Evolutionary conservation across 2,797 vertebrate species (phyloP).

Genomic region (Cichlasoma orientale): DNA sequence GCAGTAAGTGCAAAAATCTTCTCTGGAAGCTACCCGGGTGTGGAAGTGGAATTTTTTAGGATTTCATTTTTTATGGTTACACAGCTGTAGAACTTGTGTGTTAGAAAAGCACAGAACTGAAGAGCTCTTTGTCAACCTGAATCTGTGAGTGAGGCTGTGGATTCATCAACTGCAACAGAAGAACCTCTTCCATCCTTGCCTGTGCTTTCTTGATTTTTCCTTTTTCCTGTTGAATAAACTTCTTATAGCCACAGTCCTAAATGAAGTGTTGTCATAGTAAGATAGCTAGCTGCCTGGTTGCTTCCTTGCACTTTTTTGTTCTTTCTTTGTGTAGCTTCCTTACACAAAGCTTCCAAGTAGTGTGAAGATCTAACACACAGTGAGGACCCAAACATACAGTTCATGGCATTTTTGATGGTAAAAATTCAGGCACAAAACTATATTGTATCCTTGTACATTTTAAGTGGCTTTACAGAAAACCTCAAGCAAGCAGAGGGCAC

Average conservation of each 20-base stretch:
- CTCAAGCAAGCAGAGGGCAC: not conserved
- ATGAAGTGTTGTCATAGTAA: not conserved
- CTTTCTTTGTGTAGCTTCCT: not conserved
- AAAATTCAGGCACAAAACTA: not conserved
- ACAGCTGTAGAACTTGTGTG: not conserved
- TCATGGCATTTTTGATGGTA: not conserved
- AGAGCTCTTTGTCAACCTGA: not conserved
- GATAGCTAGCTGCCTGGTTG: not conserved
- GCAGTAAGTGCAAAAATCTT: not conserved
- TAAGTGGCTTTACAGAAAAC: not conserved
- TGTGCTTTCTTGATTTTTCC: too few species aligned
- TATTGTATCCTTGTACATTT: not conserved
- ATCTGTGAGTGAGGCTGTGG: not conserved
- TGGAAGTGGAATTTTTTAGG: not conserved
- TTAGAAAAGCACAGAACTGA: not conserved
- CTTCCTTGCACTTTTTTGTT: fast-evolving
- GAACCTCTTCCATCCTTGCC: not conserved
- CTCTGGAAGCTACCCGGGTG: not conserved
- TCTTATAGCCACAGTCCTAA: too few species aligned
- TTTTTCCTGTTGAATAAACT: too few species aligned
- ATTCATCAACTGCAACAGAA: not conserved
- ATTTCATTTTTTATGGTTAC: not conserved
- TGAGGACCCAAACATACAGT: not conserved
- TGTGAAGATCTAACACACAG: not conserved
- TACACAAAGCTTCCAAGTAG: not conserved